Percentiles rank a stretch among this genome's conserved stretches.
Evolutionary conservation across 2,888 invertebrate species (phyloP).

Genomic region (Polymixis flavicincta): DNA sequence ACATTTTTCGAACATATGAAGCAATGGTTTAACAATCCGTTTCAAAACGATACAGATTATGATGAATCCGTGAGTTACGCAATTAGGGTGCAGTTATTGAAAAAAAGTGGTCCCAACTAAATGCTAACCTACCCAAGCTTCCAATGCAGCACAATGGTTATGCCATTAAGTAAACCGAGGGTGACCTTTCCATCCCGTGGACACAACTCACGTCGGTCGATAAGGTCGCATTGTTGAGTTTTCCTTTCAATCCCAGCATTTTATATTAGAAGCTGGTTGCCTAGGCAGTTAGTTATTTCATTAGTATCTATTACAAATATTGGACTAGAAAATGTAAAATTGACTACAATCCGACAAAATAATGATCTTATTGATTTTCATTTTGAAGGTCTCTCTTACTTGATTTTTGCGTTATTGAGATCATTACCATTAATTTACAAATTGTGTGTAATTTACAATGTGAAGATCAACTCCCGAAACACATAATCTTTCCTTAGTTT

Average conservation of each 20-base stretch:
- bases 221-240: constrained; percentile 46
- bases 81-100: too few relatives aligned
- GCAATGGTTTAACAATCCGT: too few relatives aligned
- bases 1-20: too few relatives aligned
- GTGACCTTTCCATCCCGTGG: constrained; percentile 44
- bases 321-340: neutral
- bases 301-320: neutral
- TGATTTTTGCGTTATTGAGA: neutral
- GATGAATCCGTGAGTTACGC: too few relatives aligned
- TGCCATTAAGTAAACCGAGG: constrained; percentile 23
- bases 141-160: constrained; percentile 21
- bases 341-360: neutral
- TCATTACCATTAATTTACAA: neutral
- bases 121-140: neutral
- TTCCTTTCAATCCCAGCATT: constrained; percentile 33
- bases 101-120: neutral
- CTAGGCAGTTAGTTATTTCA: neutral
- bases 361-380: too few relatives aligned
- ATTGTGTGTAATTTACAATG: too few relatives aligned
- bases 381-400: neutral
- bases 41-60: too few relatives aligned
- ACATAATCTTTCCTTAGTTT: too few relatives aligned
- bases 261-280: constrained; percentile 4
- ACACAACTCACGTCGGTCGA: constrained; percentile 41
- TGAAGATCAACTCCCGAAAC: too few relatives aligned